phyloP scores from a whole-genome alignment of 1,140 invertebrate genomes.

The Aricia agestis region DNA sequence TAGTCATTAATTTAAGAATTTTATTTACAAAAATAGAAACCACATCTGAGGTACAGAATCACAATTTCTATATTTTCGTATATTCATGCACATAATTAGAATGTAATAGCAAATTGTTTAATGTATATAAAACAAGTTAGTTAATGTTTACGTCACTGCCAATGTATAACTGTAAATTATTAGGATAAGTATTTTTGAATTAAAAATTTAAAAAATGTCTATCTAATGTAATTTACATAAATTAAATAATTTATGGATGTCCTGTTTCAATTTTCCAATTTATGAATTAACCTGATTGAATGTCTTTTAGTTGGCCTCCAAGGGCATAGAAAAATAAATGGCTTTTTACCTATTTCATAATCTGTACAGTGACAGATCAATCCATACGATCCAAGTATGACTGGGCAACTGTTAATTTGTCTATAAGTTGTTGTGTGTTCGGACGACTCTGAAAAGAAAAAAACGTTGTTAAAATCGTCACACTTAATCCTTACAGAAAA shows the following conservation, averaged over 20 bases:
- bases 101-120: slow-evolving; percentile 24
- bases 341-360: slow-evolving; percentile 2
- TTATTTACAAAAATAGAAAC: slow-evolving; percentile 56
- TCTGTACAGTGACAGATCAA: slow-evolving; percentile 26
- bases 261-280: slow-evolving; percentile 18
- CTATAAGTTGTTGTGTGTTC: slow-evolving; percentile 62
- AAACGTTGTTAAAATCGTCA: slow-evolving; percentile 7
- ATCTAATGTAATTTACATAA: slow-evolving; percentile 21
- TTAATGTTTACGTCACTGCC: slow-evolving; percentile 31
- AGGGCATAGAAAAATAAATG: neutral
- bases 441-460: slow-evolving; percentile 54
- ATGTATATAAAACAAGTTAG: slow-evolving; percentile 23
- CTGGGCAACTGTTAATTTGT: slow-evolving; percentile 60
- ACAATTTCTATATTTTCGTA: slow-evolving; percentile 25
- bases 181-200: slow-evolving; percentile 26
- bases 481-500: neutral
- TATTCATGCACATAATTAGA: slow-evolving; percentile 35
- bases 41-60: slow-evolving; percentile 31
- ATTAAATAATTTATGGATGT: slow-evolving; percentile 30
- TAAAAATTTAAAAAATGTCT: slow-evolving; percentile 22
- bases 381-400: slow-evolving; percentile 67
- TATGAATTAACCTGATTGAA: neutral
- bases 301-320: neutral
- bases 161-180: slow-evolving; percentile 21
- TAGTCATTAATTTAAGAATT: slow-evolving; percentile 24